Base-by-base conservation (phyloP, 2,113 vertebrate genomes). In the Callithrix jacchus region DNA sequence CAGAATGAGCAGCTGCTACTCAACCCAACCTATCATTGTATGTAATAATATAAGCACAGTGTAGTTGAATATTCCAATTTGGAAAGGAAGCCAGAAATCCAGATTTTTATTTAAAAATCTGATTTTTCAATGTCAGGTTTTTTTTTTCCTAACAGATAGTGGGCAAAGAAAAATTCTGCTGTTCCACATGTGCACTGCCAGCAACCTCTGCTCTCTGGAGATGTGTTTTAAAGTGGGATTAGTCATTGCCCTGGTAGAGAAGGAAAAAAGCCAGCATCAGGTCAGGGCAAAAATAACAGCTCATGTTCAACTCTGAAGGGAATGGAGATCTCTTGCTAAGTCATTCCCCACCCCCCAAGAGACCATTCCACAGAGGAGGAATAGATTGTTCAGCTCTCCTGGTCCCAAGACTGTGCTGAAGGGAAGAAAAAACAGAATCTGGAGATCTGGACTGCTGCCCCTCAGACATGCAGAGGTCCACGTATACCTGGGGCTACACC, bases 21-120 rank as follows among this genome's bases (percentile, higher is more conserved):
- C n/a, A 9, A 32, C 32, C 25, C 30, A 40, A 35, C 37, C 52
- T 8, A 5, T 5, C 6, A 0, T 1, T 16, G 14, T 47, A 0
- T 3, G 12, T 2, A 27, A 61, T 13, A 3, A 54, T 2, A 3
- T 21, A 27, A 85, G 30, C 42, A 6, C 21, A 2, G 8, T 10
- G 21, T 32, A 21, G 47, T 4, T 5, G 47, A 35, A n/a, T 49
- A 45, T 82, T 85, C 73, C 54, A 21, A 0, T 42, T 25, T 61
- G 64, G 37, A 35, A 81, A 21, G 35, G 68, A 91, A 71, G 58
- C 54, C 74, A 81, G 77, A 82, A 23, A 42, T 11, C 17, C 66
- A 64, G n/a, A 5, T 20, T 61, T 45, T 76, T 85, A 17, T 5
- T 52, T 52, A 66, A 70, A 88, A 40, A 87, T 87, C 12, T 23